phyloP scores from a whole-genome alignment of 2,797 vertebrate species.

The Megalops cyprinoides region DNA sequence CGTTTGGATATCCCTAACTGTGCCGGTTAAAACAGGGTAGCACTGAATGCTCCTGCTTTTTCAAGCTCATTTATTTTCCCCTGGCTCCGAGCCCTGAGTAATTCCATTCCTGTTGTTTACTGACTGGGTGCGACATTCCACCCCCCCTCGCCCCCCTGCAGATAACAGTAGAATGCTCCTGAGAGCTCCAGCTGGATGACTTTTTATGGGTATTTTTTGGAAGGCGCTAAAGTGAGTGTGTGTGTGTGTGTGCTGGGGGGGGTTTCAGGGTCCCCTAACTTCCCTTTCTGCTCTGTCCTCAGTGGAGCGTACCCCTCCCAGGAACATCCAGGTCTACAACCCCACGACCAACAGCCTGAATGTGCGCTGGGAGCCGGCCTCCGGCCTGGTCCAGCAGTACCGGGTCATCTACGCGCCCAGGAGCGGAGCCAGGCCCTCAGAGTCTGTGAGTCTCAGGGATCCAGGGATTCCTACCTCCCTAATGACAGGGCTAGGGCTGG shows the following conservation, averaged over 20 bases:
- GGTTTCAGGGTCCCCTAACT: slow-evolving; percentile 9
- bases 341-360: slow-evolving; percentile 91
- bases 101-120: background rate
- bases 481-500: background rate
- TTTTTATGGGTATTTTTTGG: background rate
- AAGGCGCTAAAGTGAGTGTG: background rate
- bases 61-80: background rate
- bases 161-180: background rate
- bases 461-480: background rate
- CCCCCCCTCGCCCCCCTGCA: background rate
- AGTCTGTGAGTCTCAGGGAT: slow-evolving; percentile 86
- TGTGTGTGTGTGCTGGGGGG: slow-evolving; percentile 36
- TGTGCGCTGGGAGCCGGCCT: slow-evolving; percentile 93
- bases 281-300: slow-evolving; percentile 20
- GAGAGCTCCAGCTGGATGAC: background rate
- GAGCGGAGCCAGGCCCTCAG: slow-evolving; percentile 77
- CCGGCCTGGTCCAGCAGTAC: slow-evolving; percentile 89
- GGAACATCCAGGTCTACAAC: slow-evolving; percentile 89
- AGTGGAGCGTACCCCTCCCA: slow-evolving; percentile 88
- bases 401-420: slow-evolving; percentile 84
- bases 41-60: background rate
- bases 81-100: background rate
- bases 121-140: background rate
- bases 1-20: slow-evolving; percentile 3
- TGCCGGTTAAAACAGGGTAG: background rate